Evolutionary conservation across 2,888 invertebrate species (phyloP), one percentile per base, ranked within the genome.

Genomic region (Liodrosophila aerea): DNA sequence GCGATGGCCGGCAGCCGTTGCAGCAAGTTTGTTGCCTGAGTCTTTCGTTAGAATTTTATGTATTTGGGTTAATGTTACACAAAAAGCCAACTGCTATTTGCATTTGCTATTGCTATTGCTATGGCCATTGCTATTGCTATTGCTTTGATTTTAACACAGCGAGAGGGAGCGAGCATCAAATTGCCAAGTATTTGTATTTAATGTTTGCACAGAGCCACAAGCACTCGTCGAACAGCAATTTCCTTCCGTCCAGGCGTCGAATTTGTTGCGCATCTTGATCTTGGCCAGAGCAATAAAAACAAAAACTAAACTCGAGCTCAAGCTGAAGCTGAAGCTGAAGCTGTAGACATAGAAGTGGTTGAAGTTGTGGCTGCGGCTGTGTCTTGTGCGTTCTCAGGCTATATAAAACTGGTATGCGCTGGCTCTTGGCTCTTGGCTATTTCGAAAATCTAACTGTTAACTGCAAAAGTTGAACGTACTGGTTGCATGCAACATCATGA

Each of bases 381-480:
- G n/a, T 22, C 47, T 56, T 51, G 46, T 73, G 71, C 75, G 85
- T 81, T 81, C 81, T 81, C 81, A 80, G 66, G 80, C 78, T 40
- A 39, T 40, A 54, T 46, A 57, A 78, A 81, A 85, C 81, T 85
- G 85, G 81, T 76, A 85, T 83, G 68, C 83, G 59, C 56, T 39
- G 12, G 18, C 16, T 9, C 22, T 45, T 39, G 64, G 85, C 85
- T 67, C 65, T 50, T 84, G 82, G 82, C 86, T 65, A 83, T 83
- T 81, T 83, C 78, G 22, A 77, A 83, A 86, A 86, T 86, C 85
- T 83, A 83, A 83, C 86, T 86, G 82, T 83, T 86, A 73, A 82
- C 84, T 76, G 69, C 80, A 85, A 83, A 83, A 81, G 81, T 85
- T 81, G 81, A 81, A 81, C 84, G 81, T 85, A 81, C 81, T 83